Percentiles rank a stretch among this genome's conserved stretches.
Evolutionary conservation across 2,888 invertebrate genomes (phyloP).

Genomic region (Pandemis cinnamomeana): DNA sequence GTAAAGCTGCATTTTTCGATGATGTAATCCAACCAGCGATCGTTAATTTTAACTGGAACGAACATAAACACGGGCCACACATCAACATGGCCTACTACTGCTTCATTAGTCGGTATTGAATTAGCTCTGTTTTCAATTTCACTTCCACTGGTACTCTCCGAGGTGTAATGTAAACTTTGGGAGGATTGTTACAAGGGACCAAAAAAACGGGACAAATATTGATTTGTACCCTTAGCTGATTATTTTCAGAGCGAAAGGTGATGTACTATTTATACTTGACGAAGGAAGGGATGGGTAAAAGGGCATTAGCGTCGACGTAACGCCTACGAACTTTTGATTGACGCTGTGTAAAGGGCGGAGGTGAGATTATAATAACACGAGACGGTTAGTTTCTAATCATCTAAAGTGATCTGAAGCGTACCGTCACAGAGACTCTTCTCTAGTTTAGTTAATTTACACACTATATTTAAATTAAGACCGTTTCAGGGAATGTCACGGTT

Average conservation of each 20-base stretch:
- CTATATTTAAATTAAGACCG: background rate
- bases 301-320: constrained; percentile 59
- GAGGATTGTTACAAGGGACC: constrained; percentile 25
- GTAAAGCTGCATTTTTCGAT: constrained; percentile 52
- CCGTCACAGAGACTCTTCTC: background rate
- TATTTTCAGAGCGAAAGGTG: constrained; percentile 56
- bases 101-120: constrained; percentile 41
- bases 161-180: constrained; percentile 13
- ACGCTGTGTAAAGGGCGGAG: constrained; percentile 63
- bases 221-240: constrained; percentile 41
- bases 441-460: background rate
- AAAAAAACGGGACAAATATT: constrained; percentile 38
- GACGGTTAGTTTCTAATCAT: constrained; percentile 21
- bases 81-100: constrained; percentile 39
- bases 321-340: constrained; percentile 69
- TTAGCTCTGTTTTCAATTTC: constrained; percentile 37
- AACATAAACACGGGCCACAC: constrained; percentile 41
- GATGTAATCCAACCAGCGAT: constrained; percentile 57
- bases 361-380: constrained; percentile 44
- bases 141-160: constrained; percentile 15
- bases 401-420: constrained; percentile 21
- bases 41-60: constrained; percentile 60
- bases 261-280: constrained; percentile 63
- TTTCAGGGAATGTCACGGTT: background rate
- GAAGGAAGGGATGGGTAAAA: constrained; percentile 63